Evolutionary conservation across 2,888 invertebrate genomes (phyloP).

Genomic region (Sturmia bella): DNA sequence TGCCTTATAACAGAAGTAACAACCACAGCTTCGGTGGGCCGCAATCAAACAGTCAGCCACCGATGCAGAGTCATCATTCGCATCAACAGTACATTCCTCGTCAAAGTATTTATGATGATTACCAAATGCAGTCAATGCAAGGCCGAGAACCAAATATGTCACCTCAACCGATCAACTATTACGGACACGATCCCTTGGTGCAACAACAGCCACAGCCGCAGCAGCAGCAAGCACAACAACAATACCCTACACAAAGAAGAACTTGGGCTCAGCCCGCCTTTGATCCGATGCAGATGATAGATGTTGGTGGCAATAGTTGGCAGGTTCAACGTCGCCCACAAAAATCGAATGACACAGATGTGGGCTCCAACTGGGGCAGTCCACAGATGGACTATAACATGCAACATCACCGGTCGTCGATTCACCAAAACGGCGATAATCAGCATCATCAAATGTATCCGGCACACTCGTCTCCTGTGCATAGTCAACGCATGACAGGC

Average conservation of each 20-base stretch:
- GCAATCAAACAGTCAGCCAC: slow-evolving; percentile 64
- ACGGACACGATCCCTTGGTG: slow-evolving; percentile 87
- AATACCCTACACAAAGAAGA: slow-evolving; percentile 83
- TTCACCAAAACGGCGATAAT: slow-evolving; percentile 84
- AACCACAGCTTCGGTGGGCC: slow-evolving; percentile 73
- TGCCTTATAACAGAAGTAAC: slow-evolving; percentile 75
- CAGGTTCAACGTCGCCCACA: slow-evolving; percentile 77
- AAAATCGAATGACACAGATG: slow-evolving; percentile 73
- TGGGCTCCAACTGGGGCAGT: slow-evolving; percentile 79
- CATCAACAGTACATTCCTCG: slow-evolving; percentile 79
- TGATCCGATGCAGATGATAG: slow-evolving; percentile 78
- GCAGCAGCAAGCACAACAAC: slow-evolving; percentile 78
- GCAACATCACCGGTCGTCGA: slow-evolving; percentile 73
- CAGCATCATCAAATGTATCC: slow-evolving; percentile 81
- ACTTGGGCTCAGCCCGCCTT: slow-evolving; percentile 86
- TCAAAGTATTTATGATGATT: slow-evolving; percentile 83
- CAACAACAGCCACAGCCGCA: slow-evolving; percentile 75
- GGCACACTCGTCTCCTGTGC: slow-evolving; percentile 86
- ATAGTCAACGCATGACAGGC: slow-evolving; percentile 80
- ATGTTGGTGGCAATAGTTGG: slow-evolving; percentile 81
- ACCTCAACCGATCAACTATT: slow-evolving; percentile 86
- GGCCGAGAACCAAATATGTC: slow-evolving; percentile 76
- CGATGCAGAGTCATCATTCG: slow-evolving; percentile 79
- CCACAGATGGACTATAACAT: slow-evolving; percentile 70
- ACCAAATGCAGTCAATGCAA: slow-evolving; percentile 75